Base-by-base conservation (phyloP, 1,140 invertebrate species). In the Zaprionus ornatus region DNA sequence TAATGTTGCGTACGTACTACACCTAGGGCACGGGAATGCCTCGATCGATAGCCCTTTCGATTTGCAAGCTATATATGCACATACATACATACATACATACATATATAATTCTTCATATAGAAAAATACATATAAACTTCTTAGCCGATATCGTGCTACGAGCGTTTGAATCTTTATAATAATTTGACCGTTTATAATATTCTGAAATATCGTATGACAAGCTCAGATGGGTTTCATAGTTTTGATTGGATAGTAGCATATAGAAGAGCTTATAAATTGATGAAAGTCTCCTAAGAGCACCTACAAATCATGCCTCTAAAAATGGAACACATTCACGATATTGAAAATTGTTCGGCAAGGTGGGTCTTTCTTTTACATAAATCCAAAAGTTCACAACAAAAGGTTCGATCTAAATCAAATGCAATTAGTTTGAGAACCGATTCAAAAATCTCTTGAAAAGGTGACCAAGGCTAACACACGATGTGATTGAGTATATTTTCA, bases 1-100 rank as follows among this genome's bases (percentile, higher is more conserved):
- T 72, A 66, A 56, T 67, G 40, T 42, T 25, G 61, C 21, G 37
- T 27, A 50, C n/a, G 19, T 52, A 77, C 57, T 57, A 70, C 19
- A 27, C 67, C n/a, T 62, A 74, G 68, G 70, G 79, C 83, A 86
- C 82, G 21, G 78, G 82, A 86, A 86, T 81, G 77, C 82, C 81
- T 23, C 62, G 55, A 57, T 27, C 50, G 55, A 37, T 68, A 17
- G 15, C 21, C 48, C 21, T 29, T 42, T 56, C 45, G 15, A 64
- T 64, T 62, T 29, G 19, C 60, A 54, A 76, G 42, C 37, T 59
- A n/a, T 27, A 65, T 56, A 64, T 17, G 23, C 23, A 60, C 32
- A 19, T 50, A 25, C 0, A 15, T 42, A 9, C n/a, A 45, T 37
- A 37, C 9, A 50, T 13, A 52, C 29, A 55, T 32, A 9, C 15